These are phyloP conservation scores for Acanthopleura granulata DNA, from an alignment of 2,888 invertebrate genomes.

Conservation along the genomic window DNA sequence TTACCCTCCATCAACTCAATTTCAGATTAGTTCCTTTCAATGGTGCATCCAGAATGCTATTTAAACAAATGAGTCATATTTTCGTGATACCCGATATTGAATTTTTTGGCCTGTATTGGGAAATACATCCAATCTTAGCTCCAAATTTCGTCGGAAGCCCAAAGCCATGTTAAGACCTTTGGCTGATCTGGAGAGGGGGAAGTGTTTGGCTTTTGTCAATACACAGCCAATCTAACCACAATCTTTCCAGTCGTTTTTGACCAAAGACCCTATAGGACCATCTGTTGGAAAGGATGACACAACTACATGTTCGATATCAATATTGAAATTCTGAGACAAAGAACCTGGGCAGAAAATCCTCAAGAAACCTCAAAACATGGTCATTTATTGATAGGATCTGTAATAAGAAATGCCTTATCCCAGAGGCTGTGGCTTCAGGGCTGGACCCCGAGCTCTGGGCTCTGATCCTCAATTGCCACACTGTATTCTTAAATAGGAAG, in stretches of 20 bases:
- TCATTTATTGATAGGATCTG: slow-evolving; percentile 1
- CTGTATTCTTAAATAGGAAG: not conserved
- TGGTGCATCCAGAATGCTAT: not conserved
- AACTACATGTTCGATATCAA: slow-evolving; percentile 6
- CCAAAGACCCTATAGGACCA: not conserved
- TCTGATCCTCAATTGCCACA: not conserved
- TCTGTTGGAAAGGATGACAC: not conserved
- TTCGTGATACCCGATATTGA: slow-evolving; percentile 11
- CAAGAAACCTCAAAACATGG: too few species aligned
- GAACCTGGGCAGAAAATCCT: too few species aligned
- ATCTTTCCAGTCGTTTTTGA: not conserved
- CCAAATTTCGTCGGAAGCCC: not conserved
- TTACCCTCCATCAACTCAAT: not conserved
- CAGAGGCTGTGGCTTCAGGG: too few species aligned
- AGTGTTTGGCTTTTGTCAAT: slow-evolving; percentile 7
- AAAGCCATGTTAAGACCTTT: not conserved
- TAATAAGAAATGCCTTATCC: not conserved
- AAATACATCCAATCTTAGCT: slow-evolving; percentile 1
- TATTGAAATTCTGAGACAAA: not conserved
- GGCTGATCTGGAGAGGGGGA: not conserved
- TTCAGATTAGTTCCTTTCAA: slow-evolving; percentile 4
- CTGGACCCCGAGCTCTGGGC: not conserved
- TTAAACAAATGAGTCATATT: slow-evolving; percentile 19
- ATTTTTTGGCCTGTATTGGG: slow-evolving; percentile 10
- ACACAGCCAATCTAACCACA: not conserved